Conservation (phyloP, 2,113 vertebrate species). For the Stigmatopora nigra region DNA sequence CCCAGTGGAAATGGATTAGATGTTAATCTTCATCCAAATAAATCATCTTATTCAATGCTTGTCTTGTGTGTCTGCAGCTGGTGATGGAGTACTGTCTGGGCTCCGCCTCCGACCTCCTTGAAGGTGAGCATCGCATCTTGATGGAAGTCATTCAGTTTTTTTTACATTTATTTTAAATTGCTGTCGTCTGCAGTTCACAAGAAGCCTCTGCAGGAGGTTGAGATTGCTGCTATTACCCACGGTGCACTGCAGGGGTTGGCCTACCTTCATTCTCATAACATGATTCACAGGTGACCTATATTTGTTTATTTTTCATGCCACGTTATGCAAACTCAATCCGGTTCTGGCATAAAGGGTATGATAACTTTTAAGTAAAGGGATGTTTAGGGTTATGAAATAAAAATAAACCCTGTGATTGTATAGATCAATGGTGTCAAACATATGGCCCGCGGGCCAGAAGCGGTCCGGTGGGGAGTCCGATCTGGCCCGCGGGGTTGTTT, state of each 20-base stretch:
- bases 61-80: constrained; percentile 58
- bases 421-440: no score
- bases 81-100: constrained; percentile 84
- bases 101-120: constrained; percentile 73
- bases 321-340: no score
- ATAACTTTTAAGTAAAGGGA: no score
- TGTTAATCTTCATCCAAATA: not conserved
- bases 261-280: constrained; percentile 89
- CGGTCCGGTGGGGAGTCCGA: no score
- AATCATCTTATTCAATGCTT: not conserved
- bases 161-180: not conserved
- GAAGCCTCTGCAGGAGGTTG: constrained; percentile 88
- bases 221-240: constrained; percentile 89
- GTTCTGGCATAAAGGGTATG: no score
- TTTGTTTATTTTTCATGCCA: not conserved
- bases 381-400: no score
- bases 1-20: no score
- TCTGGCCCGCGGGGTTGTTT: no score
- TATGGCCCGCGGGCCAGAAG: no score
- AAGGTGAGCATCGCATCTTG: constrained; percentile 35
- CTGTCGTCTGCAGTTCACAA: constrained; percentile 75
- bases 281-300: constrained; percentile 83
- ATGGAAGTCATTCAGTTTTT: not conserved
- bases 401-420: no score
- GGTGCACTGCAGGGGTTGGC: constrained; percentile 86